A percentile compares a stretch with the other conserved stretches of the same genome.
Conservation (phyloP, 1,140 invertebrate genomes). For the Leptonema lineaticorne region DNA sequence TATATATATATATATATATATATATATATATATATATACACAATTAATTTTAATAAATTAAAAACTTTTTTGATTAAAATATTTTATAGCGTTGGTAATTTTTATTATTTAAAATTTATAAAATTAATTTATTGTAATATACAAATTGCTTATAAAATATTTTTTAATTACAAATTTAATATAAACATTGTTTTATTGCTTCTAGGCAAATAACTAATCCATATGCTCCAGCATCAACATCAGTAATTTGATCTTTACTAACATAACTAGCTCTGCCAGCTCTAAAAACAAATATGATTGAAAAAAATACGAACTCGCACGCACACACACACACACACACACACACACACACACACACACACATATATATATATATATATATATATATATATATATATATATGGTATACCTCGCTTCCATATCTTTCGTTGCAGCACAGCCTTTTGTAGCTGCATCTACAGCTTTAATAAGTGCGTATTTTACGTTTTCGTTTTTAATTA, state of each 20-base stretch:
- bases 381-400: constrained; percentile 17
- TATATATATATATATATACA: no score
- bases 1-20: no score
- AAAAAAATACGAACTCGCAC: no score
- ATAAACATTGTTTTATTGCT: constrained; percentile 46
- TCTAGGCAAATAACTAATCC: constrained; percentile 63
- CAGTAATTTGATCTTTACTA: constrained; percentile 52
- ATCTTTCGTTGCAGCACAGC: constrained; percentile 56
- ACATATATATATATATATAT: no score
- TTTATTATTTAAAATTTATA: no score
- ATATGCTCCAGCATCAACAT: constrained; percentile 69
- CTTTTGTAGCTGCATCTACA: constrained; percentile 47
- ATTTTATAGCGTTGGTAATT: no score
- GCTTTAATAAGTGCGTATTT: constrained; percentile 44
- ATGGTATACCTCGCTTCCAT: constrained; percentile 58
- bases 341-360: no score
- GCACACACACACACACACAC: no score
- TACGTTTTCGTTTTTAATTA: not conserved
- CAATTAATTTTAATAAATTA: no score
- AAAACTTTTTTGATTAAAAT: no score
- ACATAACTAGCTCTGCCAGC: constrained; percentile 65
- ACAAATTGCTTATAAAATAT: no score
- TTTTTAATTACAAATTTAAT: constrained; percentile 13
- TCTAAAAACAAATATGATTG: constrained; percentile 52
- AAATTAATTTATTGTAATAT: no score